Base-by-base conservation (phyloP, 2,797 vertebrate genomes). In the Tokudaia muenninki region DNA sequence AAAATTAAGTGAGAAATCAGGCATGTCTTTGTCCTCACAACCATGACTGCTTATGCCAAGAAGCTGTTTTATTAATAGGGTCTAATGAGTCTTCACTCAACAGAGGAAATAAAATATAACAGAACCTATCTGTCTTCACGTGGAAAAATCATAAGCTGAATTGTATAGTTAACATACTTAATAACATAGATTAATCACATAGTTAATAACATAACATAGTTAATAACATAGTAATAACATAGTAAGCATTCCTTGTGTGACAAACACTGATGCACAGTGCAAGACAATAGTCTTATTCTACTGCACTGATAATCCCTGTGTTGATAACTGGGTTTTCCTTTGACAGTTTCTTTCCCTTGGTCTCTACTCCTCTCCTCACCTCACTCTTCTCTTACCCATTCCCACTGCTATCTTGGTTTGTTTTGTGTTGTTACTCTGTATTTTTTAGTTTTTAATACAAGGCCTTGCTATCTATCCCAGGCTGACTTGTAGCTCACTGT, bases 11-110 rank as follows among this genome's bases (percentile, higher is more conserved):
- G 80, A 87, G 79, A 97, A 94, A 50, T 29, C 80, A 12, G n/a
- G 75, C 67, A 37, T 37, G 59, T 82, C 93, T 90, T 92, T 96
- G 65, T 93, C 95, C 93, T 96, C 77, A 91, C 65, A 89, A 83
- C 37, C 83, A 84, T 12, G 47, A 63, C 34, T 95, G 89, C 67
- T 95, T 80, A 50, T 80, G 50, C 31, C 41, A 59, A 87, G 79
- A 93, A 55, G 59, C 91, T 65, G 74, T 57, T 82, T 96, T 65
- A 65, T 81, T 93, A 91, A 87, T 50, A 88, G 10, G 92, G 31
- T 26, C 74, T 94, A 21, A 93, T 90, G 74, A 92, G 5, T 93
- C 52, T 92, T 78, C 72, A 70, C 47, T 83, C 44, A 92, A 92
- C 79, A 92, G 31, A 55, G 93, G 41, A 52, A 95, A 88, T 91